phyloP scores from a whole-genome alignment of 2,797 vertebrate species.

The Galagoides demidoff region DNA sequence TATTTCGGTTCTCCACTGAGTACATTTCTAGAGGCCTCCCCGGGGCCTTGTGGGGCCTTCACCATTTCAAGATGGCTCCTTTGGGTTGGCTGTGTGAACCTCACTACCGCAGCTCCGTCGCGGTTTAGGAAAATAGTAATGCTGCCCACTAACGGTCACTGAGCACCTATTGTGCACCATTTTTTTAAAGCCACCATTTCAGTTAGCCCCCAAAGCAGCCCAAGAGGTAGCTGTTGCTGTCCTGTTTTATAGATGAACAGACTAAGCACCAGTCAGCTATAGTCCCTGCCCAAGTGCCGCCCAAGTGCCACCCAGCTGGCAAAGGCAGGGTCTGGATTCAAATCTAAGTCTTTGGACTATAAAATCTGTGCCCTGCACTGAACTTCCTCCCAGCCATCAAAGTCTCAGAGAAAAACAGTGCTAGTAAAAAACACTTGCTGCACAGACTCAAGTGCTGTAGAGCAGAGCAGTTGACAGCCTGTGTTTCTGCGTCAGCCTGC shows the following conservation, averaged over 20 bases:
- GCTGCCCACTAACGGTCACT: rapidly evolving
- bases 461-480: neutral
- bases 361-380: neutral
- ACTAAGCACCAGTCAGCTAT: neutral
- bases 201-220: neutral
- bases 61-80: neutral
- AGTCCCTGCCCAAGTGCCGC: neutral
- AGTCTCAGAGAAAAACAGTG: neutral
- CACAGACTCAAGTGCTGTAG: neutral
- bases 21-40: neutral
- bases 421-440: neutral
- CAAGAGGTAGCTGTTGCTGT: neutral
- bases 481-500: neutral
- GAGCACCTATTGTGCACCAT: rapidly evolving
- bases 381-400: neutral
- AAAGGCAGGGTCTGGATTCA: neutral
- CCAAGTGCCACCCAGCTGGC: rapidly evolving
- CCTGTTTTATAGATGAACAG: neutral
- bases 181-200: neutral
- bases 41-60: neutral
- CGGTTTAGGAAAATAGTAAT: neutral
- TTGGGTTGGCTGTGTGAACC: rapidly evolving
- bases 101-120: rapidly evolving
- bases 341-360: neutral
- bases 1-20: neutral